These are phyloP conservation scores for Isotomurus palustris DNA, from an alignment of 2,888 invertebrate genomes.

Conservation along the genomic window DNA sequence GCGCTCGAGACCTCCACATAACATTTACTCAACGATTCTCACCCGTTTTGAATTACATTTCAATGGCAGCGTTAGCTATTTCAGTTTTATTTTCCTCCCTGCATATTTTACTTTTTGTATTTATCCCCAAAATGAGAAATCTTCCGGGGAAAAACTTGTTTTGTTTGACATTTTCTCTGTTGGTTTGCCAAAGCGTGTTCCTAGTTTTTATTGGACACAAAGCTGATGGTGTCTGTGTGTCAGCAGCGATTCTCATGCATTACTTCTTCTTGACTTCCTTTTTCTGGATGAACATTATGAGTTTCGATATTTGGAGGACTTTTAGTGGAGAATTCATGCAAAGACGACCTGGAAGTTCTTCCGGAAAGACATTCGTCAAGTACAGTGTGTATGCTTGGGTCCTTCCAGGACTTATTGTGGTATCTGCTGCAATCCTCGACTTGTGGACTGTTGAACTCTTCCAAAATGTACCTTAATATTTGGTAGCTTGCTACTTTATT, in stretches of 20 bases:
- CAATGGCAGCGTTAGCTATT: slow-evolving; percentile 48
- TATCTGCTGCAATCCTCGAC: too few species aligned
- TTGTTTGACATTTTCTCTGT: slow-evolving; percentile 49
- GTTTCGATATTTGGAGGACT: slow-evolving; percentile 52
- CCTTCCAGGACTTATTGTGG: slow-evolving; percentile 48
- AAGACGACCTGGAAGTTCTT: neutral
- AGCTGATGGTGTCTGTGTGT: slow-evolving; percentile 38
- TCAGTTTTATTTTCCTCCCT: slow-evolving; percentile 49
- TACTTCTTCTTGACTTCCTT: slow-evolving; percentile 52
- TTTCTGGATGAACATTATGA: slow-evolving; percentile 54
- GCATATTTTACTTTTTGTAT: slow-evolving; percentile 49
- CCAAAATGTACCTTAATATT: too few species aligned
- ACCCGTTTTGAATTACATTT: slow-evolving; percentile 46
- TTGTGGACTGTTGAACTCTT: too few species aligned
- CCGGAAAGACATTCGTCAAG: slow-evolving; percentile 36
- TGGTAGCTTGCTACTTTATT: too few species aligned
- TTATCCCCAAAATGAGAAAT: slow-evolving; percentile 49
- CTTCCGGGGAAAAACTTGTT: slow-evolving; percentile 51
- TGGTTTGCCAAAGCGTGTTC: slow-evolving; percentile 50
- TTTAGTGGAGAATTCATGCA: slow-evolving; percentile 46
- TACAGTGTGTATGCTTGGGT: slow-evolving; percentile 51
- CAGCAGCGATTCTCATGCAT: slow-evolving; percentile 49
- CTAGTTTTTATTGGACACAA: slow-evolving; percentile 40
- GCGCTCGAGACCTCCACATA: slow-evolving; percentile 31
- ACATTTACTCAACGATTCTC: slow-evolving; percentile 40